These are phyloP conservation scores for Falco berigora DNA, from an alignment of 2,797 vertebrate genomes.

Conservation along the genomic window DNA sequence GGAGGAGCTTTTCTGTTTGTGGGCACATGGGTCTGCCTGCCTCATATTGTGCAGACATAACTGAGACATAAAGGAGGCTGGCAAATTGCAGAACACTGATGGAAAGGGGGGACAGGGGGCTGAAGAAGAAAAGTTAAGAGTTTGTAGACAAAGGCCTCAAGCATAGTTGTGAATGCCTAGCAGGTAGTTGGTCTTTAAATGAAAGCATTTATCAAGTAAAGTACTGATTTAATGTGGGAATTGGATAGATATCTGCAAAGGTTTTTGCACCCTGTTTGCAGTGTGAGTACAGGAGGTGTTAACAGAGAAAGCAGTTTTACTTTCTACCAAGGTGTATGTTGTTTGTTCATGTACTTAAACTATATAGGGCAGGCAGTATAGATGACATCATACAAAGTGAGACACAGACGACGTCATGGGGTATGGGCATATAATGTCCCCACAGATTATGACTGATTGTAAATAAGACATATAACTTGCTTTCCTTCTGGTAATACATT, in stretches of 20 bases:
- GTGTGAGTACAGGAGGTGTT: neutral
- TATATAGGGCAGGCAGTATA: neutral
- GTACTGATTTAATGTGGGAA: neutral
- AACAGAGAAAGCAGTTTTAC: neutral
- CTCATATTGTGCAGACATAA: conserved; percentile 31
- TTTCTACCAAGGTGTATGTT: neutral
- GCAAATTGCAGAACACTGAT: conserved; percentile 22
- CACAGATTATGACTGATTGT: neutral
- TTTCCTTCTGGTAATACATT: neutral
- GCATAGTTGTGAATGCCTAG: conserved; percentile 39
- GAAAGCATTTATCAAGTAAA: neutral
- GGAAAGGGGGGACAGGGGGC: neutral
- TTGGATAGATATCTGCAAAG: neutral
- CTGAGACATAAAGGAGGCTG: conserved; percentile 52
- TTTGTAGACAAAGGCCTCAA: neutral
- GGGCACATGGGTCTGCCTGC: conserved; percentile 35
- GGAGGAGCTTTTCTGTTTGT: conserved; percentile 42
- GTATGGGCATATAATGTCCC: neutral
- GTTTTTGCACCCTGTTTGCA: neutral
- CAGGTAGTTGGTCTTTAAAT: conserved; percentile 3
- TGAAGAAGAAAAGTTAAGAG: conserved; percentile 3
- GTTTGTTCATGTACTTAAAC: neutral
- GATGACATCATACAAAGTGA: neutral
- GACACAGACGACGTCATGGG: neutral
- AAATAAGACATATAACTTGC: neutral